Percentiles rank a stretch among this genome's conserved stretches.
Conservation (phyloP, 1,140 invertebrate genomes). For the Cephus cinctus region DNA sequence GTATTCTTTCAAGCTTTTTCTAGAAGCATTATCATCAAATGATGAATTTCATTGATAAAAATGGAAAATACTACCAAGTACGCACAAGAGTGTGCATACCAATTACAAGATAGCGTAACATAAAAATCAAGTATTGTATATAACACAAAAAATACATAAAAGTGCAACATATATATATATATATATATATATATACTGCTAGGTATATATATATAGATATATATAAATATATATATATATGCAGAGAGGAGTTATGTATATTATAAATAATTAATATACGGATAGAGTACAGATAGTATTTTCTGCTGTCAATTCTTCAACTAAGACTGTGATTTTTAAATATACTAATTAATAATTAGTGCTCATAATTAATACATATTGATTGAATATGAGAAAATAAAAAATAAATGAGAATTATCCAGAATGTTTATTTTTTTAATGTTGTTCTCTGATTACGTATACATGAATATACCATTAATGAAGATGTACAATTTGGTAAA, state of each 20-base stretch:
- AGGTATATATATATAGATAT: slow-evolving; percentile 21
- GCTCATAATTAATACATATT: slow-evolving; percentile 26
- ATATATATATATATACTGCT: slow-evolving; percentile 31
- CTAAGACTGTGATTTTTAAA: slow-evolving; percentile 57
- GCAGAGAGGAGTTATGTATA: slow-evolving; percentile 37
- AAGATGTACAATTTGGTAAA: too few relatives aligned
- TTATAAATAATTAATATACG: slow-evolving; percentile 40
- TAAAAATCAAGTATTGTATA: slow-evolving; percentile 28
- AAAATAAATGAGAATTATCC: too few relatives aligned
- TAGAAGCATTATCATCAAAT: too few relatives aligned
- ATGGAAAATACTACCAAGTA: slow-evolving; percentile 29
- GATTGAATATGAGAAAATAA: slow-evolving; percentile 32
- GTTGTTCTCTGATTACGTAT: too few relatives aligned
- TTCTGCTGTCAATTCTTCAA: slow-evolving; percentile 57
- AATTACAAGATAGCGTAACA: slow-evolving; percentile 20
- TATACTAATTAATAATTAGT: slow-evolving; percentile 45
- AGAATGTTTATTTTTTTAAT: too few relatives aligned
- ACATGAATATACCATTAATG: too few relatives aligned
- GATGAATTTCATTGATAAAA: slow-evolving; percentile 24
- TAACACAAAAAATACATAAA: slow-evolving; percentile 23
- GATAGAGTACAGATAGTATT: slow-evolving; percentile 55
- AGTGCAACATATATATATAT: slow-evolving; percentile 14
- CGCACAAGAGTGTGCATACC: slow-evolving; percentile 38
- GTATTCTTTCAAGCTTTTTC: neutral
- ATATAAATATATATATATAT: too few relatives aligned